These are phyloP conservation scores for Drosophila anomelani DNA, from an alignment of 2,888 invertebrate genomes.

Conservation along the genomic window DNA sequence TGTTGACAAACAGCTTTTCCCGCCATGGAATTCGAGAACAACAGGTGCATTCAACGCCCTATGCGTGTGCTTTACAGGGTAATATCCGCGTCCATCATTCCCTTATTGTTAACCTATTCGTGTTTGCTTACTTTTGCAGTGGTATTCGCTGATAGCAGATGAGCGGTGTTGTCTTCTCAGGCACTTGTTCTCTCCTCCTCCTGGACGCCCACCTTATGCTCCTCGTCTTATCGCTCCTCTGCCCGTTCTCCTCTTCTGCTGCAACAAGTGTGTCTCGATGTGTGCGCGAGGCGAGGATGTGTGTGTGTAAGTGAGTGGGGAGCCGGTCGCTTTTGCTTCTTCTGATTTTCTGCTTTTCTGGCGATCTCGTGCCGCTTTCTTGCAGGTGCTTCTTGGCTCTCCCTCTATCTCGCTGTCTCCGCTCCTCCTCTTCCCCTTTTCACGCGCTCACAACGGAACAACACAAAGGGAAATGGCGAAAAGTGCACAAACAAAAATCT, in stretches of 20 bases:
- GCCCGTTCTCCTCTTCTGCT: constrained; percentile 46
- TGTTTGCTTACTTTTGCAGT: constrained; percentile 63
- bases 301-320: constrained; percentile 20
- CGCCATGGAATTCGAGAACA: not conserved
- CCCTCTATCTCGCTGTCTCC: constrained; percentile 19
- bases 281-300: constrained; percentile 16
- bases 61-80: not conserved
- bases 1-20: constrained; percentile 9
- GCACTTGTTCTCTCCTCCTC: constrained; percentile 54
- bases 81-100: constrained; percentile 29
- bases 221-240: constrained; percentile 6
- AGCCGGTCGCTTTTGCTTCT: constrained; percentile 46
- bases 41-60: not conserved
- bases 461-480: constrained; percentile 43
- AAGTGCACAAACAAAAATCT: constrained; percentile 49
- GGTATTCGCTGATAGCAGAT: constrained; percentile 64
- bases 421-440: constrained; percentile 8
- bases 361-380: constrained; percentile 49
- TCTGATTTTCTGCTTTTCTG: constrained; percentile 35
- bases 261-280: constrained; percentile 66
- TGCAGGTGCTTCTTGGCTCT: constrained; percentile 44
- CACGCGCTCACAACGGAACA: constrained; percentile 13
- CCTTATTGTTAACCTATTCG: not conserved
- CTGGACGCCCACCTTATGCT: constrained; percentile 18
- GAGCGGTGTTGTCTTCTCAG: constrained; percentile 55